Conservation (phyloP, 2,113 vertebrate genomes). For the Bothrops jararaca region DNA sequence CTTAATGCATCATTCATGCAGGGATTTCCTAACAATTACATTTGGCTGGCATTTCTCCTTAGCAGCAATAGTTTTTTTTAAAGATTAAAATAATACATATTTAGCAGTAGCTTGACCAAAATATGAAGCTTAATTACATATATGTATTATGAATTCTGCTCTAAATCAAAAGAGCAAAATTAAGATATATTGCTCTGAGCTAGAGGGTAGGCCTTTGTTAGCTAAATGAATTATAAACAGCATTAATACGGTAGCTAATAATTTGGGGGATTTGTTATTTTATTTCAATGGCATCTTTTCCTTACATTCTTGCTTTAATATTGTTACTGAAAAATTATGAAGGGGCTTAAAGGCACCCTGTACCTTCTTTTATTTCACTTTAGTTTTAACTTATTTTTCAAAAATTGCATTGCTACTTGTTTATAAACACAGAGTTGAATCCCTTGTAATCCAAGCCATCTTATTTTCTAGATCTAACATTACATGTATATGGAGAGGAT, state of each 20-base stretch:
- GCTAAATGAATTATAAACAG: not conserved
- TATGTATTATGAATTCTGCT: not conserved
- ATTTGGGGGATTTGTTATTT: not conserved
- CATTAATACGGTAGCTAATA: not conserved
- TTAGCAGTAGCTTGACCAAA: not conserved
- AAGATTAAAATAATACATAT: conserved; percentile 50
- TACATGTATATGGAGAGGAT: not conserved
- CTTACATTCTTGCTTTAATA: not conserved
- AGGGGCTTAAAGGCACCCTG: not conserved
- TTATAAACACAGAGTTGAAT: not conserved
- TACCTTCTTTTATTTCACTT: not conserved
- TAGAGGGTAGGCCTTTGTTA: not conserved
- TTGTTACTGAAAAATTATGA: not conserved
- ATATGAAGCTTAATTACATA: conserved; percentile 20
- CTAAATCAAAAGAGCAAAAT: conserved; percentile 10
- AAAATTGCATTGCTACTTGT: not conserved
- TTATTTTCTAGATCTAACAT: not conserved
- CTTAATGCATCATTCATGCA: conserved; percentile 19
- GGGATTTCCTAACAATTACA: conserved; percentile 36
- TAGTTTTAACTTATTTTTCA: not conserved
- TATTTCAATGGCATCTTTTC: not conserved
- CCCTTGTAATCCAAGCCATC: not conserved
- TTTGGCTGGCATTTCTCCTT: conserved; percentile 27
- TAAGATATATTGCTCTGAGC: not conserved
- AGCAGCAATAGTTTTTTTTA: conserved; percentile 48